A percentile compares a stretch with the other conserved stretches of the same genome.
These are phyloP conservation scores for Altica lythri DNA, from an alignment of 2,888 invertebrate genomes.

Conservation along the genomic window DNA sequence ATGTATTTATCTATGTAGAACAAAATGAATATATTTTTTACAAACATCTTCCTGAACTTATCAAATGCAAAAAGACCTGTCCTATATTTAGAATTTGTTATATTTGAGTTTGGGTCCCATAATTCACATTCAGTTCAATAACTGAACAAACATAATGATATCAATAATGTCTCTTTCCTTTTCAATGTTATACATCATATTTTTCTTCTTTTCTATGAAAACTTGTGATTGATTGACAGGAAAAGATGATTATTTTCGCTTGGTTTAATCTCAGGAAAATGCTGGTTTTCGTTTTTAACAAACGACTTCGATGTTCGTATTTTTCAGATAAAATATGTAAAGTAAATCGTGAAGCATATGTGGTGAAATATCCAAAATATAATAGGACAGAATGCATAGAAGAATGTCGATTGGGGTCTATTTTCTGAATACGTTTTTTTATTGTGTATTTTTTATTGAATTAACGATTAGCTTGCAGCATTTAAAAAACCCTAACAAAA, in stretches of 20 bases:
- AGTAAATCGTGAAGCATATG: constrained; percentile 9
- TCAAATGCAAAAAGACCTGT: no score
- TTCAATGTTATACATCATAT: constrained; percentile 13
- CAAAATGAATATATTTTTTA: no score
- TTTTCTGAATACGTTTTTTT: no score
- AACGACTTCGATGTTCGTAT: constrained; percentile 13
- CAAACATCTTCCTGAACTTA: no score
- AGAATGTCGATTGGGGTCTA: background rate
- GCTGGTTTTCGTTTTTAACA: constrained; percentile 8
- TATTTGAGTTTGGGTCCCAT: constrained; percentile 9
- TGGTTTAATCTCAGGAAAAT: constrained; percentile 23
- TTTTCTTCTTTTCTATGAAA: constrained; percentile 13
- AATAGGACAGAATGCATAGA: background rate
- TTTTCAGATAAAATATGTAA: constrained; percentile 15
- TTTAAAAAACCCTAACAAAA: no score
- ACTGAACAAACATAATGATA: constrained; percentile 22
- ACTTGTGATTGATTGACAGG: constrained; percentile 25
- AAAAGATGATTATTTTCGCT: constrained; percentile 25
- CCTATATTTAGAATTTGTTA: no score
- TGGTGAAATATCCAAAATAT: background rate
- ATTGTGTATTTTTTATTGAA: no score
- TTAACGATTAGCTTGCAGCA: no score
- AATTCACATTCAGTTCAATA: constrained; percentile 18
- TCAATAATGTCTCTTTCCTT: constrained; percentile 22
- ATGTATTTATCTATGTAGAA: no score